Percentiles rank a stretch among this genome's conserved stretches.
These are phyloP conservation scores for Conops quadrifasciatus DNA, from an alignment of 2,888 invertebrate genomes.

Conservation along the genomic window DNA sequence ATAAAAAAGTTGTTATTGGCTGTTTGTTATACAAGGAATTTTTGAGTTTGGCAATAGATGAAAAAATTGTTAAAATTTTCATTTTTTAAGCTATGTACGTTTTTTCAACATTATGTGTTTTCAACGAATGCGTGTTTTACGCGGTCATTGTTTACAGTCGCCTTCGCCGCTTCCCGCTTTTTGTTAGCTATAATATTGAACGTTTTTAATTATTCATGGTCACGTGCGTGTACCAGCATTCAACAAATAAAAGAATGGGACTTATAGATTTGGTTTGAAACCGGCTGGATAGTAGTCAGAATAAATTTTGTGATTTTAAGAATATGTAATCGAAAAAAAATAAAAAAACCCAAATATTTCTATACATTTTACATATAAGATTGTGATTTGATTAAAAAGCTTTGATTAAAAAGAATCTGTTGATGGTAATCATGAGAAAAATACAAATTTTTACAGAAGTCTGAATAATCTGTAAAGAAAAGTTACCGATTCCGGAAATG, in stretches of 20 bases:
- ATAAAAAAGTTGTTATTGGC: too few relatives aligned
- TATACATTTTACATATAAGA: neutral
- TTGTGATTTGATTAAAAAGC: neutral
- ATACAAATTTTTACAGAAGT: neutral
- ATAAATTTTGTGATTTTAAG: constrained; percentile 12
- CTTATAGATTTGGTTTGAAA: neutral
- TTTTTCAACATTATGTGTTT: too few relatives aligned
- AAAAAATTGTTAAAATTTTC: too few relatives aligned
- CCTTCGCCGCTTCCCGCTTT: neutral
- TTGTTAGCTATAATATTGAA: constrained; percentile 7
- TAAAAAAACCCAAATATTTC: neutral
- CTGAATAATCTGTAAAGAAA: neutral
- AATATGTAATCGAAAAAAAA: neutral
- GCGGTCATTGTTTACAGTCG: too few relatives aligned
- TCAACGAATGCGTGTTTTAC: too few relatives aligned
- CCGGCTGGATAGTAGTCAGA: neutral
- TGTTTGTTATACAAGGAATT: too few relatives aligned
- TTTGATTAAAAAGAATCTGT: constrained; percentile 14
- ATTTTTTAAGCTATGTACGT: too few relatives aligned
- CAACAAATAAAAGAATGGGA: constrained; percentile 15
- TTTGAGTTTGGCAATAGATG: too few relatives aligned
- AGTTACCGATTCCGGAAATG: neutral
- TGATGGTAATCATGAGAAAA: neutral
- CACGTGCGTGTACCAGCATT: constrained; percentile 23
- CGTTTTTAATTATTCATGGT: constrained; percentile 29